Evolutionary conservation across 2,797 vertebrate genomes (phyloP).

Genomic region (Psittacula echo): DNA sequence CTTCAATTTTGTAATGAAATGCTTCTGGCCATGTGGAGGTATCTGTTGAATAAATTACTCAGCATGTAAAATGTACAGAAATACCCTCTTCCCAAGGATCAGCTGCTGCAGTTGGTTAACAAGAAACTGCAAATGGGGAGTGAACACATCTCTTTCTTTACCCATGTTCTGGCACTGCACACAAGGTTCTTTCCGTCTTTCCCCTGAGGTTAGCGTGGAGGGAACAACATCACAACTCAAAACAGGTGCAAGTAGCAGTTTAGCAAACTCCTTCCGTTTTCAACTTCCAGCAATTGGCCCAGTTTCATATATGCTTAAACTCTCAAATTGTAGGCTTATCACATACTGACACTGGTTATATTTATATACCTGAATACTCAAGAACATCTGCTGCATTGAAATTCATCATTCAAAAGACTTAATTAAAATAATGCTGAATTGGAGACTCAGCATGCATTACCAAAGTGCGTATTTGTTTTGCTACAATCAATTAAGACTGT

Average conservation of each 20-base stretch:
- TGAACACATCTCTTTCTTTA: background rate
- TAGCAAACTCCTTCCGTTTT: conserved; percentile 51
- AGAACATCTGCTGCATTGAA: conserved; percentile 68
- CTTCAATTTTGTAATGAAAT: background rate
- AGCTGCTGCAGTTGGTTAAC: background rate
- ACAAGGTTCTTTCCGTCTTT: background rate
- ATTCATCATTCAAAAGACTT: conserved; percentile 62
- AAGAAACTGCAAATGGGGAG: conserved; percentile 15
- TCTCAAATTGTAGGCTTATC: conserved; percentile 26
- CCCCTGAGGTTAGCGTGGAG: background rate
- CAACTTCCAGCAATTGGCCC: conserved; percentile 37
- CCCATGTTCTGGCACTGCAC: background rate
- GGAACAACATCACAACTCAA: conserved; percentile 37
- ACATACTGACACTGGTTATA: conserved; percentile 23
- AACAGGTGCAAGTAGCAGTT: conserved; percentile 36
- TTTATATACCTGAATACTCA: conserved; percentile 71
- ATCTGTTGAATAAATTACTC: background rate
- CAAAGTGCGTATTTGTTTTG: conserved; percentile 73
- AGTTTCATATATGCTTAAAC: background rate
- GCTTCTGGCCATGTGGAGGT: background rate
- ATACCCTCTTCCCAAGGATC: background rate
- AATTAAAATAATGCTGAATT: conserved; percentile 69
- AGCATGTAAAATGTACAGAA: background rate
- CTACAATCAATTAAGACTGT: conserved; percentile 68
- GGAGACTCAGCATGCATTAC: conserved; percentile 52